Conservation (phyloP, 2,113 vertebrate species). For the Pterocles gutturalis region DNA sequence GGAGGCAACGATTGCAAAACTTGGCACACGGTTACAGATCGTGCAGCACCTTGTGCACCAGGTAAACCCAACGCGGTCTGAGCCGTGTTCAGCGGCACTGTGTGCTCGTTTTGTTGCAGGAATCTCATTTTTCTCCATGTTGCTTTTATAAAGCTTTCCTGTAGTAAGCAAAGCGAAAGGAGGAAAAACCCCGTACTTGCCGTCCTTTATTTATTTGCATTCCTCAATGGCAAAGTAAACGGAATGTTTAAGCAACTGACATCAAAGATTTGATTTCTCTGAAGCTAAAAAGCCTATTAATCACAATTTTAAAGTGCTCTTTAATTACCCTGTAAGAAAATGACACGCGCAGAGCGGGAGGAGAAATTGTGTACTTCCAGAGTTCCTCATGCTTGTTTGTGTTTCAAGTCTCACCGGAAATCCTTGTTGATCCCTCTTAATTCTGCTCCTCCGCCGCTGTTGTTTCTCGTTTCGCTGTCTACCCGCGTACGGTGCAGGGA, state of each 20-base stretch:
- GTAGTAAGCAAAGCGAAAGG: background rate
- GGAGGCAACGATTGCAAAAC: background rate
- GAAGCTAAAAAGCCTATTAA: slow-evolving; percentile 72
- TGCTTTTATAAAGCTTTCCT: background rate
- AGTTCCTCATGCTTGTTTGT: slow-evolving; percentile 38
- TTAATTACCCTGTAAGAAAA: slow-evolving; percentile 68
- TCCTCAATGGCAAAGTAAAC: slow-evolving; percentile 56
- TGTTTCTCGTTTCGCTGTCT: background rate
- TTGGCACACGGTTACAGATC: background rate
- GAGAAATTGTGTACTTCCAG: background rate
- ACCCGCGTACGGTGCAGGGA: fast-evolving
- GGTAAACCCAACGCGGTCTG: background rate
- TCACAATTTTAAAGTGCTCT: slow-evolving; percentile 58
- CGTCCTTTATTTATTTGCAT: slow-evolving; percentile 35
- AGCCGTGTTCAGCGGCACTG: fast-evolving
- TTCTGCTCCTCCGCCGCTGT: background rate
- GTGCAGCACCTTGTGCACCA: background rate
- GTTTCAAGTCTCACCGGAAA: slow-evolving; percentile 52
- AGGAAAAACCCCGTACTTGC: background rate
- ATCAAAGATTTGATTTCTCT: slow-evolving; percentile 69
- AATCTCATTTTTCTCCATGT: background rate
- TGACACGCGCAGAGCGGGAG: background rate
- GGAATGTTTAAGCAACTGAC: slow-evolving; percentile 51
- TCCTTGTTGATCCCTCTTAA: background rate
- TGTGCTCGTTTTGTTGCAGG: fast-evolving